Evolutionary conservation across 23 tunicate genomes (phyloP), one percentile per base, ranked within the genome.

Genomic region (Halocynthia roretzi): DNA sequence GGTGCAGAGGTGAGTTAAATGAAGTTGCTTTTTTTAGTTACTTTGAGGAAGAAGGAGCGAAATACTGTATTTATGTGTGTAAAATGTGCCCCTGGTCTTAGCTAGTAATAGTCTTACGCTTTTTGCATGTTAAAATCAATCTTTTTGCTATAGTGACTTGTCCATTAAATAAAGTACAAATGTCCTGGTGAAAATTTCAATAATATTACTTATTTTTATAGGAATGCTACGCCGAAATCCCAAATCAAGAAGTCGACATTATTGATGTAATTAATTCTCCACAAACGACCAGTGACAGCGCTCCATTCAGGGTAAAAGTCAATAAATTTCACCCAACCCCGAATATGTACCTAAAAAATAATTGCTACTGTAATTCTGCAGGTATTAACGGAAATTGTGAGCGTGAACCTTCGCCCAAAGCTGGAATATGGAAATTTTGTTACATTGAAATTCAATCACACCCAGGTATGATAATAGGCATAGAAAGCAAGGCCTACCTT

Each of bases 361-460:
- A 31, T 31, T 31, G 44, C 44, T 31, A 31, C 44, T 31, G 44
- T 31, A 31, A 0, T 31, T 31, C 18, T 71, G 14, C 56, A 74
- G 78, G 56, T 74, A 20, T 54, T 74, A 62, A 54, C 78, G 15
- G 78, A 74, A 62, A 56, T 74, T 8, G 78, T 74, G 49, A 74
- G 78, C 78, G 78, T 74, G 60, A 74, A 74, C 7, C 55, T 74
- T 8, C 55, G 56, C 20, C 78, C 78, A 1, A 74, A 74, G 56
- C 63, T 54, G 21, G 56, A 50, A 48, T 54, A 52, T 74, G 60
- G 56, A 54, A 62, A 53, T 17, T 48, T 65, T 65, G 22, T 74
- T 10, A 53, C n/a, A 14, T 64, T 74, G 50, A 74, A 49, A 15
- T 74, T 74, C 21, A 15, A 14, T 6, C 78, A 74, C 56, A 74